Conservation (phyloP, 2,113 vertebrate species). For the Plecturocebus donacophilus region DNA sequence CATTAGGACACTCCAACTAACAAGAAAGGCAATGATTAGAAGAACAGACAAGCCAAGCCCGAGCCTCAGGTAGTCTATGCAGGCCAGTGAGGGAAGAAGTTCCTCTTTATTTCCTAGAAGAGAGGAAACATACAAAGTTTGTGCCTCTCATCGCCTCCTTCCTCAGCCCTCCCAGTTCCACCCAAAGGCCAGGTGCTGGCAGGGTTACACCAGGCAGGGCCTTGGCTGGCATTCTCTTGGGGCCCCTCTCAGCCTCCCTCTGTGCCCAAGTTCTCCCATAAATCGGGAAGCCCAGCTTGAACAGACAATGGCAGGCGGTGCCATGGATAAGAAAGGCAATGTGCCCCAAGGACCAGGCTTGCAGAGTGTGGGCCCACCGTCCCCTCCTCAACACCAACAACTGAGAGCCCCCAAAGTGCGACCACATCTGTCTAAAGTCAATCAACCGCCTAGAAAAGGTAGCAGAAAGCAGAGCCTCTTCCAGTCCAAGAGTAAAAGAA, state of each 20-base stretch:
- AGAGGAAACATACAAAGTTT: neutral
- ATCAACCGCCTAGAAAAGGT: neutral
- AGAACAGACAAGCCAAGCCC: neutral
- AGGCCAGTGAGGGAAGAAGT: fast-evolving
- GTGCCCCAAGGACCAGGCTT: neutral
- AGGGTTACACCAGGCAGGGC: neutral
- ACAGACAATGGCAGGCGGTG: neutral
- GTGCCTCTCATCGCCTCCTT: neutral
- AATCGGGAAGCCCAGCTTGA: neutral
- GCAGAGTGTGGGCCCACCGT: neutral
- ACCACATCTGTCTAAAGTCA: neutral
- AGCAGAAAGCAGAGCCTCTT: neutral
- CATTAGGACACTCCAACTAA: neutral
- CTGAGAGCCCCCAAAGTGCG: neutral
- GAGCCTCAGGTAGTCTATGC: neutral
- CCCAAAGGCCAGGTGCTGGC: neutral
- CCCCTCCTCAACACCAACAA: neutral
- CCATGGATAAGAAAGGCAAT: neutral
- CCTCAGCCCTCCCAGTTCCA: neutral
- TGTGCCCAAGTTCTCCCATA: neutral
- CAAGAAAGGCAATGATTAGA: neutral
- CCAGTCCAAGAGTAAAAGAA: neutral
- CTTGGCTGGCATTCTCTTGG: neutral
- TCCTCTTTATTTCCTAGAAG: neutral
- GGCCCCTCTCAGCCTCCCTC: neutral